Evolutionary conservation across 2,888 invertebrate genomes (phyloP).

Genomic region (Apocheima hispidaria): DNA sequence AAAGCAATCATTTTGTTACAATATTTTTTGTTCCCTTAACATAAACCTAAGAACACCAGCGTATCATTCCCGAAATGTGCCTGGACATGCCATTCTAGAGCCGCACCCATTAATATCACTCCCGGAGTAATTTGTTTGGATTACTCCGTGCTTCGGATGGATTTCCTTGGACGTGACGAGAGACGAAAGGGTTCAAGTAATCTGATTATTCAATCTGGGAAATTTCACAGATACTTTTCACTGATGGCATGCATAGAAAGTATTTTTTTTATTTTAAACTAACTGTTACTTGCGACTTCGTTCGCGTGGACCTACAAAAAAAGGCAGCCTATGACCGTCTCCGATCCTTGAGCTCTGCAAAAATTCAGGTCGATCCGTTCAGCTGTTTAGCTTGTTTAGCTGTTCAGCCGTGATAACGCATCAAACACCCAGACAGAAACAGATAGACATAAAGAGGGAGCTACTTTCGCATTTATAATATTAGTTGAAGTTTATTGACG

Average conservation of each 20-base stretch:
- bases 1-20: background rate
- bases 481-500: too few relatives aligned
- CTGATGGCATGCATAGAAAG: background rate
- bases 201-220: conserved; percentile 42
- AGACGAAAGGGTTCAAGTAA: conserved; percentile 39
- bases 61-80: background rate
- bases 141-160: conserved; percentile 61
- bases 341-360: too few relatives aligned
- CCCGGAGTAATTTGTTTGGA: conserved; percentile 63
- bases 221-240: conserved; percentile 16
- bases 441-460: too few relatives aligned
- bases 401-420: too few relatives aligned
- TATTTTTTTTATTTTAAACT: too few relatives aligned
- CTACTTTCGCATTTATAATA: too few relatives aligned
- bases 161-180: conserved; percentile 55
- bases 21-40: background rate
- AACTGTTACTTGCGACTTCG: too few relatives aligned
- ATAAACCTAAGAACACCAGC: background rate
- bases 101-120: conserved; percentile 65
- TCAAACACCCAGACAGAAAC: too few relatives aligned
- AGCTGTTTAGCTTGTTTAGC: too few relatives aligned
- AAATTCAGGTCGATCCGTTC: too few relatives aligned
- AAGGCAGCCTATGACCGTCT: too few relatives aligned
- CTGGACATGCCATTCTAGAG: conserved; percentile 17
- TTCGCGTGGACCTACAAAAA: too few relatives aligned